Evolutionary conservation across 2,888 invertebrate species (phyloP).

Genomic region (Pelosia muscerda): DNA sequence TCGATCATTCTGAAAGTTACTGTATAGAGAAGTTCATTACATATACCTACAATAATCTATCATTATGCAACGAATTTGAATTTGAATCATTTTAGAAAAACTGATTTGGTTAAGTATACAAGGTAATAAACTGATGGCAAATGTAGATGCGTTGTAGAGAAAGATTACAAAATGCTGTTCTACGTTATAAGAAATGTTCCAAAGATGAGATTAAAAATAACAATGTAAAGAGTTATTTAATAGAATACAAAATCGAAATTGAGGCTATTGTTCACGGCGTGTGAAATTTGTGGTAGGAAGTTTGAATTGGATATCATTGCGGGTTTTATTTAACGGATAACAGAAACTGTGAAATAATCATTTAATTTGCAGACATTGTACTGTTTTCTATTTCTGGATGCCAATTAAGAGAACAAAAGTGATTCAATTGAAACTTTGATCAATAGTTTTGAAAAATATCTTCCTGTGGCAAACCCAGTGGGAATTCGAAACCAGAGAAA

Average conservation of each 20-base stretch:
- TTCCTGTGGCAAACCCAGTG: neutral
- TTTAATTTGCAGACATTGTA: slow-evolving; percentile 39
- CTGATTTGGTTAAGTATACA: slow-evolving; percentile 5
- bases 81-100: neutral
- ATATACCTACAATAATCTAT: neutral
- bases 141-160: slow-evolving; percentile 17
- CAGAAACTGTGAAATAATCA: slow-evolving; percentile 50
- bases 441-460: neutral
- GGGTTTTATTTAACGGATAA: slow-evolving; percentile 54
- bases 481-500: neutral
- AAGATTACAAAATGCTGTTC: slow-evolving; percentile 30
- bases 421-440: slow-evolving; percentile 2
- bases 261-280: slow-evolving; percentile 64
- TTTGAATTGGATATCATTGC: slow-evolving; percentile 55
- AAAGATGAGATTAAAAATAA: slow-evolving; percentile 36
- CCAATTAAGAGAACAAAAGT: slow-evolving; percentile 20
- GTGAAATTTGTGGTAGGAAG: slow-evolving; percentile 60
- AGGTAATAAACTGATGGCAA: slow-evolving; percentile 13
- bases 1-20: neutral
- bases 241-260: slow-evolving; percentile 57
- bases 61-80: slow-evolving; percentile 1
- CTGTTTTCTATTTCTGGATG: slow-evolving; percentile 27
- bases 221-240: slow-evolving; percentile 56
- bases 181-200: slow-evolving; percentile 30
- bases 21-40: neutral